Conservation (phyloP, 2,113 vertebrate genomes). For the mouse (Mus musculus) region GRCm39 chrX:47609501-47610000, state of each 20-base stretch:
- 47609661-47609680: background rate
- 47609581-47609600: slow-evolving; percentile 12
- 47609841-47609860: background rate
- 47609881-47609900: slow-evolving; percentile 63
- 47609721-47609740: slow-evolving; percentile 15
- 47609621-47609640: background rate
- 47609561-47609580: slow-evolving; percentile 51
- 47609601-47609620: background rate
- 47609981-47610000: background rate
- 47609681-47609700: background rate
- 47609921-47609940: slow-evolving; percentile 24
- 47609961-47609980: background rate
- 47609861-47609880: slow-evolving; percentile 21
- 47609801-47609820: background rate
- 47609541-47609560: slow-evolving; percentile 45
- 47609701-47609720: background rate
- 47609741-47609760: background rate
- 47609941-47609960: slow-evolving; percentile 34
- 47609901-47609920: slow-evolving; percentile 69
- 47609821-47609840: background rate
- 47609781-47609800: background rate
- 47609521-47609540: slow-evolving; percentile 10
- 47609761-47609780: background rate
- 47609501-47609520: slow-evolving; percentile 10
- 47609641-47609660: slow-evolving; percentile 59